A percentile compares a stretch with the other conserved stretches of the same genome.
These are phyloP conservation scores for Dyspetes luteomarginatus DNA, from an alignment of 2,888 invertebrate genomes.

Conservation along the genomic window DNA sequence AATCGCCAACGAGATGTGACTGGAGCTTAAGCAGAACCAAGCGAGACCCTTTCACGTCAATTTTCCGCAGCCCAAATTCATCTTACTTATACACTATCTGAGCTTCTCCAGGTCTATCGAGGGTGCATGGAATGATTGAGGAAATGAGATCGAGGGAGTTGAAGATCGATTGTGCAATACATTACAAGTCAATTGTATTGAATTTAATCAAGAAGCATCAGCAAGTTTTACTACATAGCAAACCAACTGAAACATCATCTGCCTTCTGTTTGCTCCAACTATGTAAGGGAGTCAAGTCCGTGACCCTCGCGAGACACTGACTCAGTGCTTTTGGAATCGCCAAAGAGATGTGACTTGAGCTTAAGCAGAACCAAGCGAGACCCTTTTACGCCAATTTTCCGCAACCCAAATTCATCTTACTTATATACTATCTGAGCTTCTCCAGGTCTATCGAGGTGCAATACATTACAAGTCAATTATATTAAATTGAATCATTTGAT, in stretches of 20 bases:
- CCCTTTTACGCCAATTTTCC: conserved; percentile 9
- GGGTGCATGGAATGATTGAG: background rate
- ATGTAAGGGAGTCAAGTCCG: conserved; percentile 17
- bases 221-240: background rate
- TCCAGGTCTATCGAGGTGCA: background rate
- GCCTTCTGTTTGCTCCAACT: conserved; percentile 49
- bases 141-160: background rate
- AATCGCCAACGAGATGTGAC: conserved; percentile 53
- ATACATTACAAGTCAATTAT: too few relatives aligned
- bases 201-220: conserved; percentile 11
- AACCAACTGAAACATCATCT: conserved; percentile 39
- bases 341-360: conserved; percentile 46
- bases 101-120: background rate
- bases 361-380: conserved; percentile 17
- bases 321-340: conserved; percentile 59
- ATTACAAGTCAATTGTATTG: background rate
- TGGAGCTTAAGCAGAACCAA: conserved; percentile 29
- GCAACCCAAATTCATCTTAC: conserved; percentile 25
- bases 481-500: too few relatives aligned
- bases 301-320: conserved; percentile 33
- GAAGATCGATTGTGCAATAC: background rate
- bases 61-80: conserved; percentile 19
- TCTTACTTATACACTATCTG: conserved; percentile 12
- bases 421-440: background rate
- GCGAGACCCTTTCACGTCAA: background rate